These are phyloP conservation scores for Tachysurus fulvidraco DNA, from an alignment of 2,113 vertebrate species.

Conservation along the genomic window DNA sequence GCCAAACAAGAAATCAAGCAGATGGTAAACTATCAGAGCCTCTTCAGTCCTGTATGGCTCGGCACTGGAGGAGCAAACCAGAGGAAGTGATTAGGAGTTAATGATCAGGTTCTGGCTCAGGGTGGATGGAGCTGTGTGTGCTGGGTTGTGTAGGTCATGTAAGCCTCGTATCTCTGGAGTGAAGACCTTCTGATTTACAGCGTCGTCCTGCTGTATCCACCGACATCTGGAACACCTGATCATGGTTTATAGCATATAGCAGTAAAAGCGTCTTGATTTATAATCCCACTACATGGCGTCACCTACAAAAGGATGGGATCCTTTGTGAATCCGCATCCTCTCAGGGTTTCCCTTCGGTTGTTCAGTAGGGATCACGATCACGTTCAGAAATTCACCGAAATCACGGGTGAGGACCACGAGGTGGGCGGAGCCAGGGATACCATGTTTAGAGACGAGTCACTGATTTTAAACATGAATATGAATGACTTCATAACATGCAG, in stretches of 20 bases:
- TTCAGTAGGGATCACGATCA: neutral
- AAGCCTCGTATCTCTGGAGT: too few relatives aligned
- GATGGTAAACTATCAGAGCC: constrained; percentile 14
- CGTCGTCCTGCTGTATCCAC: neutral
- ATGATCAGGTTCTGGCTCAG: neutral
- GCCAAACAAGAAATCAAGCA: constrained; percentile 30
- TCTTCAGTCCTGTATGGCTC: constrained; percentile 6
- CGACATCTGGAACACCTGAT: neutral
- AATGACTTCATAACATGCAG: neutral
- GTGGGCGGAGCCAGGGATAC: neutral
- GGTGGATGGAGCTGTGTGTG: neutral
- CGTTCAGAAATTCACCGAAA: neutral
- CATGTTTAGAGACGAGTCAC: neutral
- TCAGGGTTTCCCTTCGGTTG: neutral
- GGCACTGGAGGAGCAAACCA: neutral
- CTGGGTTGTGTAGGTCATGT: neutral
- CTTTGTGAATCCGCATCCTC: neutral
- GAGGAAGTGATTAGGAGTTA: constrained; percentile 20
- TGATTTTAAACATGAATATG: neutral
- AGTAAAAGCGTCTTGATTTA: neutral
- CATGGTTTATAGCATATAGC: neutral
- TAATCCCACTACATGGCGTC: neutral
- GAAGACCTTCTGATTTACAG: neutral
- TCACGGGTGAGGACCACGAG: neutral
- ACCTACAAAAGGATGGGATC: neutral